phyloP scores from a whole-genome alignment of 2,113 vertebrate species.

The Elephas maximus region DNA sequence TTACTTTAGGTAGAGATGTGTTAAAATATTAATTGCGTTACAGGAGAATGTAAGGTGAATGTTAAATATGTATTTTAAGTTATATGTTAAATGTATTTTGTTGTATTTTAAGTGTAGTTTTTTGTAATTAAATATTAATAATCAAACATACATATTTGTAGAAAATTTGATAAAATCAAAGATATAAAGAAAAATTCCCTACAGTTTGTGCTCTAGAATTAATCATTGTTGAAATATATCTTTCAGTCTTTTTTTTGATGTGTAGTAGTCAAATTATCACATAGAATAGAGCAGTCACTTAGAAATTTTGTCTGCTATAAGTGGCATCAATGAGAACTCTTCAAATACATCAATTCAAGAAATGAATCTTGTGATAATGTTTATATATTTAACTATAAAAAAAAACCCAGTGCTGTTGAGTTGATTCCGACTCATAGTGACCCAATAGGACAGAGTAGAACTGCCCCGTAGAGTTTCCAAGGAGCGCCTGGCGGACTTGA shows the following conservation, averaged over 20 bases:
- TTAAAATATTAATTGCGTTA: conserved; percentile 26
- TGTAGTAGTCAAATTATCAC: not conserved
- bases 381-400: conserved; percentile 43
- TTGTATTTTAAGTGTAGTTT: not conserved
- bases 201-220: conserved; percentile 10
- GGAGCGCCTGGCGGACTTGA: too few relatives aligned
- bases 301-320: not conserved
- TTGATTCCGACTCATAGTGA: too few relatives aligned
- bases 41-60: not conserved
- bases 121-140: conserved; percentile 1
- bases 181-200: not conserved
- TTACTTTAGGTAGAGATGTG: not conserved
- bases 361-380: not conserved
- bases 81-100: conserved; percentile 1
- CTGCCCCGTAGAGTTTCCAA: too few relatives aligned
- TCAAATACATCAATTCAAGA: conserved; percentile 30
- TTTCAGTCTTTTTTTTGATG: conserved; percentile 28
- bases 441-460: too few relatives aligned
- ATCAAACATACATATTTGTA: not conserved
- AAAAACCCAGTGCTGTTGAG: too few relatives aligned
- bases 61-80: conserved; percentile 51
- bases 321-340: conserved; percentile 46
- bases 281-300: conserved; percentile 8
- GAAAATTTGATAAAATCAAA: conserved; percentile 45
- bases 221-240: conserved; percentile 8